Base-by-base conservation (phyloP, 1,140 invertebrate species). In the Bacillus rossius region DNA sequence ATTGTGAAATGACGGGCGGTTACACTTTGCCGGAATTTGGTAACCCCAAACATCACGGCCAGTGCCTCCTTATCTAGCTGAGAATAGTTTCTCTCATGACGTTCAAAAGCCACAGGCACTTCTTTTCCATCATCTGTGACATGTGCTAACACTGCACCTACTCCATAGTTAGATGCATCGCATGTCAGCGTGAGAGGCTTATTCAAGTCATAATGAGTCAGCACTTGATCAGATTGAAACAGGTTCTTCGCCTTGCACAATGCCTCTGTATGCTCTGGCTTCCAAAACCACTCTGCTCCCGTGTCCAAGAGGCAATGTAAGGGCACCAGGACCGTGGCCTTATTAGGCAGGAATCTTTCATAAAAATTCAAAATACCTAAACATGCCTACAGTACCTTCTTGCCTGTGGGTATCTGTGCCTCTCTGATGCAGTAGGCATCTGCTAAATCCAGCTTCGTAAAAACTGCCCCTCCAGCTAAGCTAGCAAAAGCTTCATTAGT, bases 31-130 rank as follows among this genome's bases (percentile, higher is more conserved):
- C 29, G 4, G 29, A 34, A 58, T 65, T 72, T 1, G 79, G 29
- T 25, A 59, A 71, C 79, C 19, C n/a, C 72, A 57, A 37, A 74
- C 68, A 62, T 77, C 79, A 57, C 73, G 73, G 57, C 71, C 69
- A 7, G 79, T 65, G 8, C 68, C 70, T 61, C 64, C 75, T 2
- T 75, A 49, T 5, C 81, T n/a, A 77, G 69, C 54, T 75, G 75
- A 3, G 70, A 51, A 49, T 80, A 79, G 54, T 73, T 75, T 58
- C 63, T 57, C 60, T 79, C 74, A 17, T 75, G 29, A 7, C 5
- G 10, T 34, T 4, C 29, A 10, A 34, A 76, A 2, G 65, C 65
- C 40, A 76, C 69, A 8, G 71, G 71, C 37, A 62, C 63, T 61
- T 67, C 50, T 13, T 61, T 62, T 45, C 69, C 67, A 22, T 63